These are phyloP conservation scores for Onychomys leucogaster DNA, from an alignment of 2,797 vertebrate genomes.

Conservation along the genomic window DNA sequence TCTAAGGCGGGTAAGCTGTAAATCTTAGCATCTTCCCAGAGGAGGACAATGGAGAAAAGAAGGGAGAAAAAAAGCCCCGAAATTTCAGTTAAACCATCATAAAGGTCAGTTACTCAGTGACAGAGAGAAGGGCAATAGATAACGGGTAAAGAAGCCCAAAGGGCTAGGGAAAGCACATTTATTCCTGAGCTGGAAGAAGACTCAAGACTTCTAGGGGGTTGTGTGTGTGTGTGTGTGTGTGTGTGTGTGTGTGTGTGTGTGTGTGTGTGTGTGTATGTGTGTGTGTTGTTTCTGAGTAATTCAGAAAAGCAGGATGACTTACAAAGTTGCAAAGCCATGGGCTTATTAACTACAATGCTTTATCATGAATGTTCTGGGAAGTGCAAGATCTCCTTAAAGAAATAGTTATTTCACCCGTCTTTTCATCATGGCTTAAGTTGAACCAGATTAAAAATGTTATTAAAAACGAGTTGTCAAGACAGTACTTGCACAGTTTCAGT, in stretches of 20 bases:
- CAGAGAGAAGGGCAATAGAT: not conserved
- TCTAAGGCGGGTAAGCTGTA: not conserved
- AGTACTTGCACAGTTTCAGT: not conserved
- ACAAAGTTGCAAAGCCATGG: not conserved
- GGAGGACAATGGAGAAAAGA: not conserved
- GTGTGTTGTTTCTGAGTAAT: not conserved
- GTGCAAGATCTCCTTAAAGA: not conserved
- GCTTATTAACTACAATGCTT: not conserved
- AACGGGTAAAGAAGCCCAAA: not conserved
- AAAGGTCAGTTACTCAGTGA: not conserved
- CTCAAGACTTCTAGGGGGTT: no score
- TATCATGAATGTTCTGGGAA: not conserved
- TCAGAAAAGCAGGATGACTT: not conserved
- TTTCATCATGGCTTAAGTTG: not conserved
- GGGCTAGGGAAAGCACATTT: no score
- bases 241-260: not conserved
- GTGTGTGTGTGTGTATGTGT: no score
- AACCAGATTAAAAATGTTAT: not conserved
- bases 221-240: not conserved
- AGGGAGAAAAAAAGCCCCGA: no score
- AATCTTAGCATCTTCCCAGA: not conserved
- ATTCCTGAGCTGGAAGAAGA: not conserved
- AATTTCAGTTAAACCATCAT: not conserved
- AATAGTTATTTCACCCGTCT: not conserved
- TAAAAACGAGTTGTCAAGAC: not conserved